These are phyloP conservation scores for Diaphora mendica DNA, from an alignment of 2,888 invertebrate genomes.

Conservation along the genomic window DNA sequence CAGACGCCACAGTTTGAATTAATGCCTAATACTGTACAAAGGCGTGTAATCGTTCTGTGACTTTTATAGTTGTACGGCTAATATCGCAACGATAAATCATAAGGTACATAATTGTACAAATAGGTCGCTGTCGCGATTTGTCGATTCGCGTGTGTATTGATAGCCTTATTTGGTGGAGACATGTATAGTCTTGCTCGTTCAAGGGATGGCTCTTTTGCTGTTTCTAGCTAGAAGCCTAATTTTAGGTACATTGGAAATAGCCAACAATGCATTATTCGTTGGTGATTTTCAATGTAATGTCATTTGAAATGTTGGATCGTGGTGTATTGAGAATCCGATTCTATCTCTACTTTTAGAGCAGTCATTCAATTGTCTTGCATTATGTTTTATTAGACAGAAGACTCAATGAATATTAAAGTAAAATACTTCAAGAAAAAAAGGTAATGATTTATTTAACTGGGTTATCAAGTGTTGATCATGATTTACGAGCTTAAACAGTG, in stretches of 20 bases:
- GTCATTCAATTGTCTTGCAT: not conserved
- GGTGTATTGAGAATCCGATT: not conserved
- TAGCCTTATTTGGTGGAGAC: conserved; percentile 46
- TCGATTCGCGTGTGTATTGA: conserved; percentile 42
- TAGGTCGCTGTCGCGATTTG: conserved; percentile 53
- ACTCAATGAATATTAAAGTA: no score
- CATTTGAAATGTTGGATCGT: not conserved
- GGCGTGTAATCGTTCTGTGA: conserved; percentile 77
- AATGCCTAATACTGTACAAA: conserved; percentile 74
- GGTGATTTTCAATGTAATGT: not conserved
- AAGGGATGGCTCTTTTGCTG: conserved; percentile 1
- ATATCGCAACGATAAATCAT: conserved; percentile 72
- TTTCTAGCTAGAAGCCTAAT: not conserved
- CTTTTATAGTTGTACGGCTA: conserved; percentile 67
- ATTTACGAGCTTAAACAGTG: no score
- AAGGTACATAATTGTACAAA: conserved; percentile 67
- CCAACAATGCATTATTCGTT: not conserved
- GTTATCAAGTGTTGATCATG: not conserved
- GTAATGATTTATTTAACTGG: not conserved
- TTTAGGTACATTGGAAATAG: not conserved
- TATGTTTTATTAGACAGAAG: not conserved
- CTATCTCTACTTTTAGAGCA: not conserved
- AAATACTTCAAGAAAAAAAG: not conserved
- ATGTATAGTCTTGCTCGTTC: conserved; percentile 22
- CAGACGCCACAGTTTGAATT: conserved; percentile 61